Evolutionary conservation across 2,888 invertebrate species (phyloP), one percentile per base, ranked within the genome.

Genomic region (Sepioteuthis lessoniana): DNA sequence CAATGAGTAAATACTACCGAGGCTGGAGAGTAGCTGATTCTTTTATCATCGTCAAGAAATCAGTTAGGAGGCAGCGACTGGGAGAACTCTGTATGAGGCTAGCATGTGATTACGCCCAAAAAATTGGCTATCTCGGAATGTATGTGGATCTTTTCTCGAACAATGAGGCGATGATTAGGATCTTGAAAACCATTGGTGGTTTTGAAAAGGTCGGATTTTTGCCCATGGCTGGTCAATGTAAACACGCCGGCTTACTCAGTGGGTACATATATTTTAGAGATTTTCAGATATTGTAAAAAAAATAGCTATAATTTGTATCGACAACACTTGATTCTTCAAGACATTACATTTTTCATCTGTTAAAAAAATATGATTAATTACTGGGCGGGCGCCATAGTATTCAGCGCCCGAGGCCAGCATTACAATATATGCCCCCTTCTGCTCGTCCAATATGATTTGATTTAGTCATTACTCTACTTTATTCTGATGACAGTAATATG

Each of bases 91-190:
- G 95, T 55, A 94, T 95, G 94, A 94, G 94, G 25, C 94, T 95
- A 93, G 95, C 95, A 21, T 94, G 95, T 28, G 94, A 95, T 46
- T 95, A 95, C 92, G 95, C 96, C 21, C 92, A 94, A 90, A 94
- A 94, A 19, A 94, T 96, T 31, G 95, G 95, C n/a, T 96, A 94
- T 94, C 93, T 95, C 55, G 95, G 95, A 21, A 95, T 96, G 93
- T 96, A 96, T 94, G 95, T 95, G 13, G 96, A 96, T 94, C 95
- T 95, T 4, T 96, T 96, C 93, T 95, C 95, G 91, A 95, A 95
- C 94, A 96, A 96, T 94, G 94, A 42, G 8, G 95, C 95, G 38
- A 95, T 95, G 95, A 95, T 95, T 50, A 94, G 94, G 35, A 95
- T 96, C 50, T 94, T 95, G 21, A 95, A 95, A 47, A 95, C 94